Percentiles rank a stretch among this genome's conserved stretches.
phyloP scores from a whole-genome alignment of 2,888 invertebrate species.

The Platyscelio sp. region DNA sequence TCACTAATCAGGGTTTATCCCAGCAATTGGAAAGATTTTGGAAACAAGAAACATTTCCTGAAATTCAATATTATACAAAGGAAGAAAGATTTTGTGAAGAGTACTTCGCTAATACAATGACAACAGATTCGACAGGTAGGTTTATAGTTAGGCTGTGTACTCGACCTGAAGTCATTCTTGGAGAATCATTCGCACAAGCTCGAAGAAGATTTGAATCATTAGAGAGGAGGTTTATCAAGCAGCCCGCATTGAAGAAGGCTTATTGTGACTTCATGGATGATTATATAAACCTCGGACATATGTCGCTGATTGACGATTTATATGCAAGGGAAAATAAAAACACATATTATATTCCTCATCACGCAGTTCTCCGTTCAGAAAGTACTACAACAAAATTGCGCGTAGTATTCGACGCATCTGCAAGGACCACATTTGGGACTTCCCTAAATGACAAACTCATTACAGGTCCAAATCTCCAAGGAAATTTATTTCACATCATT shows the following conservation, averaged over 20 bases:
- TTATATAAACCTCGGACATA: background rate
- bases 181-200: conserved; percentile 45
- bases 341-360: background rate
- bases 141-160: conserved; percentile 61
- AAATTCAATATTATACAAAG: background rate
- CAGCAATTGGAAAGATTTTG: conserved; percentile 25
- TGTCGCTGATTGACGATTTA: background rate
- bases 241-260: conserved; percentile 18
- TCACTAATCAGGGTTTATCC: conserved; percentile 19
- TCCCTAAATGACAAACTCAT: conserved; percentile 7
- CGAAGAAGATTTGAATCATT: conserved; percentile 32
- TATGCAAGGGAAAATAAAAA: background rate
- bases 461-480: conserved; percentile 6
- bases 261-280: background rate
- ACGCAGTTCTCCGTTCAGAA: background rate
- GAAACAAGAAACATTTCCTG: background rate
- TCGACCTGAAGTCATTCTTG: conserved; percentile 17
- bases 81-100: conserved; percentile 15
- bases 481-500: background rate
- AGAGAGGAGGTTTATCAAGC: conserved; percentile 30
- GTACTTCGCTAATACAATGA: conserved; percentile 20
- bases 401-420: background rate
- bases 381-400: background rate
- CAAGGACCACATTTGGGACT: background rate
- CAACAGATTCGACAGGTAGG: conserved; percentile 32